phyloP scores from a whole-genome alignment of 2,888 invertebrate species.

The Argyresthia goedartella region DNA sequence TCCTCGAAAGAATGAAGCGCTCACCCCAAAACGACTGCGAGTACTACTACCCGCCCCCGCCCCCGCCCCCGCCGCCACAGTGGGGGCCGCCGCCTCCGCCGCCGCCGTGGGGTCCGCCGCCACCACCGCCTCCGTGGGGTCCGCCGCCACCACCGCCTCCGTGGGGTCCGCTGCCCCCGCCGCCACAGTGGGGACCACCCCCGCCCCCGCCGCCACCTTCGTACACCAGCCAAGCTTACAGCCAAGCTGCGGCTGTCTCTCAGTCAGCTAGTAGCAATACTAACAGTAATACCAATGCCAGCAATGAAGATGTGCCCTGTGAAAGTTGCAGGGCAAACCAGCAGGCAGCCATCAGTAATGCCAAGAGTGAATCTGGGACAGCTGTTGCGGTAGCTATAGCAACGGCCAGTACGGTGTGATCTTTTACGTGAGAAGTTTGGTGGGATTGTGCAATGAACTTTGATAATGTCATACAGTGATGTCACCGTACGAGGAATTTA shows the following conservation, averaged over 20 bases:
- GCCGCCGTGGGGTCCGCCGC: constrained; percentile 17
- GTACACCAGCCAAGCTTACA: background rate
- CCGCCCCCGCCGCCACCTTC: constrained; percentile 12
- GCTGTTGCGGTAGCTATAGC: constrained; percentile 39
- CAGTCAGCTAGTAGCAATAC: background rate
- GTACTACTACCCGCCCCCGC: constrained; percentile 11
- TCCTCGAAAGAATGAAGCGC: constrained; percentile 33
- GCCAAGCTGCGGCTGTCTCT: background rate
- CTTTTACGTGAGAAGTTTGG: background rate
- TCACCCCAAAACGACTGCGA: constrained; percentile 22
- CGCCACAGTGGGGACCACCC: constrained; percentile 18
- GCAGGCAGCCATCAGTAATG: constrained; percentile 31
- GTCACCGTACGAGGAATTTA: background rate
- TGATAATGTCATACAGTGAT: background rate
- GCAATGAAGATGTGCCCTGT: background rate
- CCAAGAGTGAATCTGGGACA: constrained; percentile 28
- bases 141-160: constrained; percentile 13
- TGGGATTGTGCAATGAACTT: background rate
- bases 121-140: constrained; percentile 19
- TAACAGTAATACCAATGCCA: background rate
- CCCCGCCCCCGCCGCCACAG: constrained; percentile 11
- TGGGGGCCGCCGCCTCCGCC: constrained; percentile 20
- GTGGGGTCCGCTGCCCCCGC: constrained; percentile 20
- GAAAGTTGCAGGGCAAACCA: constrained; percentile 5
- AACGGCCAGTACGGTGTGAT: constrained; percentile 16